Evolutionary conservation across 2,888 invertebrate genomes (phyloP), one percentile per base, ranked within the genome.

Genomic region (Rhimphoctona megacephalus): DNA sequence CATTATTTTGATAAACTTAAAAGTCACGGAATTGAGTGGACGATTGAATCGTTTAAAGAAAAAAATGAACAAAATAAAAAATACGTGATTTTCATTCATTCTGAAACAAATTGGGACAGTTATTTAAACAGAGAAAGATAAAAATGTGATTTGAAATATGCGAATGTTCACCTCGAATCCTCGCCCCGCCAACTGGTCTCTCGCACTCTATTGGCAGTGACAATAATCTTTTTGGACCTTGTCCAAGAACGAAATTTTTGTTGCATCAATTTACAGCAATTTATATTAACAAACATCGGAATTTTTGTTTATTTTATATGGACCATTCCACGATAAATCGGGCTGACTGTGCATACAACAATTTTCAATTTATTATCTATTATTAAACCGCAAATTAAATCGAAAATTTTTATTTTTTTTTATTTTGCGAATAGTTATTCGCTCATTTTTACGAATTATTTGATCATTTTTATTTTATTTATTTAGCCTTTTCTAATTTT

Each of bases 121-220:
- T 64, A 64, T 46, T 33, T 33, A 39, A 46, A 30, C 64, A 46
- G 25, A 8, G 25, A 11, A 46, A 17, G 11, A 76, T 43, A 64
- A 76, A 80, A 70, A 54, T 49, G 43, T 8, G 54, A 66, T 64
- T 82, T 64, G 52, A 85, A 85, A 49, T 74, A 85, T 74, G 85
- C 61, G 85, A 85, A 85, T 74, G 43, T 85, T 85, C 49, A 85
- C 79, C 85, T 79, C 66, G 61, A 69, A 39, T 17, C 22, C 33
- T 66, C 43, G 69, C 33, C 39, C 39, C 49, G 69, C 49, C 57
- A 52, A 36, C 39, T 9, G 19, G 54, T 54, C 39, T 57, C 46
- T 30, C 36, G 43, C 22, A 33, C 49, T 66, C 33, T 22, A 17
- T 78, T 73, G 36, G 61, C 61, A 70, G n/a, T 39, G 36, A 49